Evolutionary conservation across 2,113 vertebrate species (phyloP).

Genomic region (Etheostoma cragini): DNA sequence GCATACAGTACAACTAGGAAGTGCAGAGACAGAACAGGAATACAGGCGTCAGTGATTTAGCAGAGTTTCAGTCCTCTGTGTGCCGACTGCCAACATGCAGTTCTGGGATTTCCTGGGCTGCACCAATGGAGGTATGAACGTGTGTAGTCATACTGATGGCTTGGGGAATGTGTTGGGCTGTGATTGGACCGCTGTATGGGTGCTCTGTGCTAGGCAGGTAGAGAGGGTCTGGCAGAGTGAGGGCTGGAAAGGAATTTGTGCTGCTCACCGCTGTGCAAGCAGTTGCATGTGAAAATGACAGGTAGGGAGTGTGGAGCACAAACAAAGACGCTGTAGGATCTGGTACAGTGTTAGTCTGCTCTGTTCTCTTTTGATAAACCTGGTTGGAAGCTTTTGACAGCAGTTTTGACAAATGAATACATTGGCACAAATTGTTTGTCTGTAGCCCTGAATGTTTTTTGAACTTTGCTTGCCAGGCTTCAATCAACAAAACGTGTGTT

Average conservation of each 20-base stretch:
- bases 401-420: slow-evolving; percentile 27
- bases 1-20: slow-evolving; percentile 77
- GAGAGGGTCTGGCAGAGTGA: slow-evolving; percentile 66
- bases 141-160: slow-evolving; percentile 21
- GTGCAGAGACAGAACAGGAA: slow-evolving; percentile 60
- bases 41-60: slow-evolving; percentile 23
- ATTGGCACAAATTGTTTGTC: slow-evolving; percentile 24
- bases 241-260: slow-evolving; percentile 78
- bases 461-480: not conserved
- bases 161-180: slow-evolving; percentile 13
- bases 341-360: slow-evolving; percentile 31
- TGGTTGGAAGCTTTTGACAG: slow-evolving; percentile 5
- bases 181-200: slow-evolving; percentile 38
- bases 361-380: slow-evolving; percentile 53
- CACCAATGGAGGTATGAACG: slow-evolving; percentile 76
- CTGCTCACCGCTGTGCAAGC: slow-evolving; percentile 74
- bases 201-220: slow-evolving; percentile 57
- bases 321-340: slow-evolving; percentile 49
- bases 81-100: slow-evolving; percentile 70
- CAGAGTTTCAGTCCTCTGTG: slow-evolving; percentile 53
- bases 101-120: slow-evolving; percentile 81
- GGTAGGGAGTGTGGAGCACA: slow-evolving; percentile 59
- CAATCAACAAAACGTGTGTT: not conserved
- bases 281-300: slow-evolving; percentile 80
- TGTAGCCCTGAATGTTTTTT: slow-evolving; percentile 8